phyloP scores from a whole-genome alignment of 2,797 vertebrate genomes.

The Nannoperca obscura region DNA sequence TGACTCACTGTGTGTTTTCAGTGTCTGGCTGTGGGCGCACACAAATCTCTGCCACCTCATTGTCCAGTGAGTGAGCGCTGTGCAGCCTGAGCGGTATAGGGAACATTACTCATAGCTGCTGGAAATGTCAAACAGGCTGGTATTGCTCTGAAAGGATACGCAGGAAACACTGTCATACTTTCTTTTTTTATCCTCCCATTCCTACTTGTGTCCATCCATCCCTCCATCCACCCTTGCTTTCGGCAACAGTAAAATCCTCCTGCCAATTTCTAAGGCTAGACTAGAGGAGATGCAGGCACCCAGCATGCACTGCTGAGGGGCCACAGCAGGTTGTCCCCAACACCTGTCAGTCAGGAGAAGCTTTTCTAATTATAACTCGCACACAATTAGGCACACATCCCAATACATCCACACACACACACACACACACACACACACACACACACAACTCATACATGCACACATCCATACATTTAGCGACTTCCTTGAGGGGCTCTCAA shows the following conservation, averaged over 20 bases:
- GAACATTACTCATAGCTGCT: slow-evolving; percentile 65
- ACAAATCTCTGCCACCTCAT: slow-evolving; percentile 55
- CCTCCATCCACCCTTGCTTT: neutral
- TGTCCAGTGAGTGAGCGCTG: slow-evolving; percentile 45
- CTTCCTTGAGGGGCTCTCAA: slow-evolving; percentile 57
- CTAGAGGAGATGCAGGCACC: slow-evolving; percentile 33
- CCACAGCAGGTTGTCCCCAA: slow-evolving; percentile 52
- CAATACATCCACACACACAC: slow-evolving; percentile 24
- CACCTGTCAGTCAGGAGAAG: slow-evolving; percentile 68
- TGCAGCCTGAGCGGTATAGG: slow-evolving; percentile 24
- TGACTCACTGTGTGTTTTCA: slow-evolving; percentile 60
- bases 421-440: too few relatives aligned
- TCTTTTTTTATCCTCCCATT: slow-evolving; percentile 39
- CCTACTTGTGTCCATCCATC: slow-evolving; percentile 15
- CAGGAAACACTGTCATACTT: slow-evolving; percentile 46
- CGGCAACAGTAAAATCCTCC: slow-evolving; percentile 32
- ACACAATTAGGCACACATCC: slow-evolving; percentile 24
- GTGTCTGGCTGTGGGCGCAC: slow-evolving; percentile 45
- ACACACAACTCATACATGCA: slow-evolving; percentile 23
- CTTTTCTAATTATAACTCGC: slow-evolving; percentile 57
- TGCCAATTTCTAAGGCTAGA: slow-evolving; percentile 24
- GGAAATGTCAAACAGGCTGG: slow-evolving; percentile 64
- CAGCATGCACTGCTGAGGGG: slow-evolving; percentile 51
- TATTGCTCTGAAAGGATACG: slow-evolving; percentile 38
- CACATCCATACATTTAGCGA: slow-evolving; percentile 22